phyloP scores from a whole-genome alignment of 1,140 invertebrate genomes.

The Onthophagus taurus region DNA sequence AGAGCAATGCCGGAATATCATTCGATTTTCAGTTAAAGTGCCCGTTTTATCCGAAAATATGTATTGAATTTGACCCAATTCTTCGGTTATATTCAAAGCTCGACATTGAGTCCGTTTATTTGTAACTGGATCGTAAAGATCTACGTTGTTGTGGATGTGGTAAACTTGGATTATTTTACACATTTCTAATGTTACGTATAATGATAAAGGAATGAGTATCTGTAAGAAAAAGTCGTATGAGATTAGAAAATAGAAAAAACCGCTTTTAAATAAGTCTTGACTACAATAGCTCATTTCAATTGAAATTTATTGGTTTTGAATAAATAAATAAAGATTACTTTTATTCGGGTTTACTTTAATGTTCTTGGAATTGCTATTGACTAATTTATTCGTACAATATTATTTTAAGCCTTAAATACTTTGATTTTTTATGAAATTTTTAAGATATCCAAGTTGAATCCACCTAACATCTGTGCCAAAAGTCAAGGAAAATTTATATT shows the following conservation, averaged over 20 bases:
- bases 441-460: too few species aligned
- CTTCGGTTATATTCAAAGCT: slow-evolving; percentile 94
- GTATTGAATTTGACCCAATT: slow-evolving; percentile 92
- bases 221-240: slow-evolving; percentile 34
- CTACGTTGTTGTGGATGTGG: slow-evolving; percentile 85
- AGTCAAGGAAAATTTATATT: too few species aligned
- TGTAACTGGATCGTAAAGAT: slow-evolving; percentile 73
- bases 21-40: slow-evolving; percentile 94
- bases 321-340: too few species aligned
- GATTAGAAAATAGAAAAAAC: background rate
- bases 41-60: slow-evolving; percentile 98
- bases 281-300: too few species aligned
- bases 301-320: too few species aligned
- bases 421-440: too few species aligned
- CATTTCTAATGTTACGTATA: slow-evolving; percentile 96
- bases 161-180: slow-evolving; percentile 94
- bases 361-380: too few species aligned
- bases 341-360: too few species aligned
- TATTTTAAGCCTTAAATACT: too few species aligned
- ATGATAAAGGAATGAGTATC: slow-evolving; percentile 93
- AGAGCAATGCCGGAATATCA: slow-evolving; percentile 87
- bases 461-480: too few species aligned
- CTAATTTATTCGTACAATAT: too few species aligned
- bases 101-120: slow-evolving; percentile 88
- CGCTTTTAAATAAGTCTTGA: too few species aligned